Percentiles rank a stretch among this genome's conserved stretches.
phyloP scores from a whole-genome alignment of 2,888 invertebrate genomes.

The Achlya flavicornis region DNA sequence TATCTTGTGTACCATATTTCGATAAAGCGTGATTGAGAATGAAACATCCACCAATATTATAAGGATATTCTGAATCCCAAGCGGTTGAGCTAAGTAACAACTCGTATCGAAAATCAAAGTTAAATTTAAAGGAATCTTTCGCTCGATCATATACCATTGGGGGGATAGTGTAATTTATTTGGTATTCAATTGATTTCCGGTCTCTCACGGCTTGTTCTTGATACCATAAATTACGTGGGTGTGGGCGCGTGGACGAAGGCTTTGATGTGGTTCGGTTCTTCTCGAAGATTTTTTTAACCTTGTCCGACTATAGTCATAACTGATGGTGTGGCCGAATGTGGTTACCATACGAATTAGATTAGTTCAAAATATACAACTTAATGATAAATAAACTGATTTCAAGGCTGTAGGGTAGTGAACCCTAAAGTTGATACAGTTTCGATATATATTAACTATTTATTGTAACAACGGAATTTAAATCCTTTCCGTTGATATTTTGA shows the following conservation, averaged over 20 bases:
- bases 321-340: too few relatives aligned
- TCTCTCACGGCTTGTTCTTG: conserved; percentile 50
- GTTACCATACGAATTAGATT: too few relatives aligned
- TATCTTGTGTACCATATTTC: too few relatives aligned
- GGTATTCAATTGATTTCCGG: conserved; percentile 76
- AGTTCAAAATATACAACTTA: too few relatives aligned
- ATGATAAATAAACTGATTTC: too few relatives aligned
- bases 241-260: conserved; percentile 55
- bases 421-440: not conserved
- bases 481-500: not conserved
- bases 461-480: not conserved
- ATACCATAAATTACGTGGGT: conserved; percentile 61
- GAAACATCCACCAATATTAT: too few relatives aligned
- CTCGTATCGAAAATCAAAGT: too few relatives aligned
- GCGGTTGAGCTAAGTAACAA: not conserved
- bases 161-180: conserved; percentile 48
- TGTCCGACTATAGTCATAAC: too few relatives aligned
- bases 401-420: too few relatives aligned
- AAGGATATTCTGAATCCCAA: not conserved
- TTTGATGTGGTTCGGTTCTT: conserved; percentile 57
- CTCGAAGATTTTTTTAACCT: conserved; percentile 18
- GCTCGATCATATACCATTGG: conserved; percentile 16
- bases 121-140: not conserved
- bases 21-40: too few relatives aligned
- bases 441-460: not conserved